These are phyloP conservation scores for Drosophila lutescens DNA, from an alignment of 2,888 invertebrate genomes.

Conservation along the genomic window DNA sequence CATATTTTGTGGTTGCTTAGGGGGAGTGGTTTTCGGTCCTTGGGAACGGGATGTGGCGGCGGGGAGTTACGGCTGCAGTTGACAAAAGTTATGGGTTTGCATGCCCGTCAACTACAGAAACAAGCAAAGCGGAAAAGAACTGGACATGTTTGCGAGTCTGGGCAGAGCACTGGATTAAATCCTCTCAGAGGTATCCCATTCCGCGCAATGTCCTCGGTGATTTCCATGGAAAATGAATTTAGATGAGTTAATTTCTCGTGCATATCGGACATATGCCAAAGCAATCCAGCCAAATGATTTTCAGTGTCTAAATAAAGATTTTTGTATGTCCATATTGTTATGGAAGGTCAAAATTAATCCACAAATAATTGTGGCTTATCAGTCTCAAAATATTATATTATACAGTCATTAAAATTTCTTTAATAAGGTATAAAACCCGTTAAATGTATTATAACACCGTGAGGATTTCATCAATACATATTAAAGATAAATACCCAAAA, in stretches of 20 bases:
- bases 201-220: not conserved
- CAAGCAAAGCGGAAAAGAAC: constrained; percentile 34
- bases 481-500: not conserved
- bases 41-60: constrained; percentile 3
- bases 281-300: too few species aligned
- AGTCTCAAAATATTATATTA: too few species aligned
- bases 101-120: constrained; percentile 64
- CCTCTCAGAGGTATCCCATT: not conserved
- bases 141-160: constrained; percentile 24
- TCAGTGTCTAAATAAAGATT: too few species aligned
- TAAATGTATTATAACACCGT: too few species aligned
- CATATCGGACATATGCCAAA: not conserved
- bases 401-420: too few species aligned
- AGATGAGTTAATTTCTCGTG: constrained; percentile 1
- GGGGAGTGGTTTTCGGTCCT: constrained; percentile 43
- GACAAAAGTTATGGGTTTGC: constrained; percentile 75
- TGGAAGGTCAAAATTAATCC: too few species aligned
- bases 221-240: not conserved
- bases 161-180: constrained; percentile 16
- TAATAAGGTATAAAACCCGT: too few species aligned
- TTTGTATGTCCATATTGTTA: too few species aligned
- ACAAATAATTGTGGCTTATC: too few species aligned
- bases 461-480: not conserved
- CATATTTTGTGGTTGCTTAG: constrained; percentile 69
- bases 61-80: constrained; percentile 39